A percentile compares a stretch with the other conserved stretches of the same genome.
Conservation (phyloP, 2,797 vertebrate species). For the Cercopithecus hamlyni region DNA sequence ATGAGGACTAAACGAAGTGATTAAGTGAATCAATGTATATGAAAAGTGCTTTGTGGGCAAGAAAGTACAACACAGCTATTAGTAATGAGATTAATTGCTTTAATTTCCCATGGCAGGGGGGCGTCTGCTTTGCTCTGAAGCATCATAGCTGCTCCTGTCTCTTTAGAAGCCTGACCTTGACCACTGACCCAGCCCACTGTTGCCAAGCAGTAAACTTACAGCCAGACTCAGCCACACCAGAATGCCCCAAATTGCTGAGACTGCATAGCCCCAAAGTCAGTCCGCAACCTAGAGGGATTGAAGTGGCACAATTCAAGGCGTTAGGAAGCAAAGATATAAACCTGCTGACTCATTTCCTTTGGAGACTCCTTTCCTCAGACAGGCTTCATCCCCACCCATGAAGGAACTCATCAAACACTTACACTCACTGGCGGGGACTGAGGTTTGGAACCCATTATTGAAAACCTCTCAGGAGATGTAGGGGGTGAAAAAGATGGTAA, state of each 20-base stretch:
- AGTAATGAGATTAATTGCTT: background rate
- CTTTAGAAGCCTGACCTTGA: background rate
- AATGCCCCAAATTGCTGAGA: background rate
- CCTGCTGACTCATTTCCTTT: background rate
- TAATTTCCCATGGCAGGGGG: background rate
- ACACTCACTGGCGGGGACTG: background rate
- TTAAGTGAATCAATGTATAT: background rate
- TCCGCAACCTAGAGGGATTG: background rate
- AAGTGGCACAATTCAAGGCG: background rate
- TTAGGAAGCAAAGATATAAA: background rate
- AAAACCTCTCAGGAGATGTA: background rate
- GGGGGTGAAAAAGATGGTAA: too few relatives aligned
- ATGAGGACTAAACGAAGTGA: background rate
- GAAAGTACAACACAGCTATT: background rate
- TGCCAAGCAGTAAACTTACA: background rate
- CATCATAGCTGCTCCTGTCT: background rate
- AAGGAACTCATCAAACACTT: background rate
- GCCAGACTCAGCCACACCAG: background rate
- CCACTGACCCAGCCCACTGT: background rate
- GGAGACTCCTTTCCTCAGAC: background rate
- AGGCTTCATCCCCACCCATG: background rate
- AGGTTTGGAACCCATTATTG: background rate
- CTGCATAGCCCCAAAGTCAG: background rate
- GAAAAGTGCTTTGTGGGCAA: background rate
- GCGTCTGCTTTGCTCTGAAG: background rate